Conservation (phyloP, 2,888 invertebrate species). For the Latrodectus hesperus region DNA sequence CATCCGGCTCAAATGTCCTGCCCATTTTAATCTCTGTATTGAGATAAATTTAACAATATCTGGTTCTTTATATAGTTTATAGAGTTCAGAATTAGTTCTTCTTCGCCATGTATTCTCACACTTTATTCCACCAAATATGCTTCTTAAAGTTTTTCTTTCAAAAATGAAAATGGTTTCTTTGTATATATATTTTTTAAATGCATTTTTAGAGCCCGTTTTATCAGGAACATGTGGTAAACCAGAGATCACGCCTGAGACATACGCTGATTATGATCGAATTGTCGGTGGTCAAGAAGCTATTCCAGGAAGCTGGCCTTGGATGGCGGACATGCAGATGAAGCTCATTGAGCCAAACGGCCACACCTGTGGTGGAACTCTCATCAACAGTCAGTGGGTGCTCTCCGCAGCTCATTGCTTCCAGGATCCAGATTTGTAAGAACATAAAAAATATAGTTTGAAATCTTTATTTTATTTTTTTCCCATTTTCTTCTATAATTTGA, state of each 20-base stretch:
- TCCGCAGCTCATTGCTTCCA: constrained; percentile 64
- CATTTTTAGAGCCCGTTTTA: background rate
- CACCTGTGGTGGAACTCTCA: constrained; percentile 57
- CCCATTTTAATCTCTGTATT: no score
- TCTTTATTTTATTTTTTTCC: background rate
- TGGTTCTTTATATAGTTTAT: no score
- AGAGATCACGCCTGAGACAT: constrained; percentile 19
- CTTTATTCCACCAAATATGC: no score
- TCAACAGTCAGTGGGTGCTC: constrained; percentile 61
- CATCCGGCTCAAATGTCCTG: no score
- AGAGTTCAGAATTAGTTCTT: no score
- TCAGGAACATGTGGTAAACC: constrained; percentile 23
- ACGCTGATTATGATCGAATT: constrained; percentile 38
- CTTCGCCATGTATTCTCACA: no score
- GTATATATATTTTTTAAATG: no score
- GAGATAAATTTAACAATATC: no score
- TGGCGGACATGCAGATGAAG: constrained; percentile 51
- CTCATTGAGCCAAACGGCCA: constrained; percentile 55
- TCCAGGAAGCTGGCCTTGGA: constrained; percentile 66
- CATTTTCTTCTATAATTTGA: no score
- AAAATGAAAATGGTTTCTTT: no score
- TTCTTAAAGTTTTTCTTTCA: no score
- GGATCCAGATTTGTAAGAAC: background rate
- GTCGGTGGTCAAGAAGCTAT: constrained; percentile 55
- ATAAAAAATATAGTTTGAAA: background rate